These are phyloP conservation scores for Amblyteles armatorius DNA, from an alignment of 2,888 invertebrate genomes.

Conservation along the genomic window DNA sequence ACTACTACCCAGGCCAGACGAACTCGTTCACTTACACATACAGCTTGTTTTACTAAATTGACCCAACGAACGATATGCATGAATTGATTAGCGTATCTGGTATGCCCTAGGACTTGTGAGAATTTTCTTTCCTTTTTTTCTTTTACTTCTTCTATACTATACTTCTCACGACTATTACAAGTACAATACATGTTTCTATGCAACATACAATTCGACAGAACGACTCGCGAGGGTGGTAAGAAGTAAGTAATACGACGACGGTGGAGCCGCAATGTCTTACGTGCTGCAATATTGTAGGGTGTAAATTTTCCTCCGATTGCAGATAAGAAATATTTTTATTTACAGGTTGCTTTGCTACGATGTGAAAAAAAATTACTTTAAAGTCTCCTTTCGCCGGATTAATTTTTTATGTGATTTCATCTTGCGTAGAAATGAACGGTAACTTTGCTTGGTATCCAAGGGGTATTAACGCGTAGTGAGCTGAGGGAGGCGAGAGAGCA, in stretches of 20 bases:
- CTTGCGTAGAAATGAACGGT: not conserved
- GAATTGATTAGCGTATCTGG: slow-evolving; percentile 44
- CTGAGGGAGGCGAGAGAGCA: not conserved
- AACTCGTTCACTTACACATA: slow-evolving; percentile 29
- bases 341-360: not conserved
- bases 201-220: slow-evolving; percentile 11
- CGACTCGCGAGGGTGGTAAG: slow-evolving; percentile 3
- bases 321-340: not conserved
- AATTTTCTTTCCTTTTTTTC: slow-evolving; percentile 28
- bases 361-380: not conserved
- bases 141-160: slow-evolving; percentile 4
- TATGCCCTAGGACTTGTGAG: slow-evolving; percentile 19
- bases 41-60: slow-evolving; percentile 55
- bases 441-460: not conserved
- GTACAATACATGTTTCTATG: slow-evolving; percentile 25
- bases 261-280: not conserved
- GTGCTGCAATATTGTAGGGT: not conserved
- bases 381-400: not conserved
- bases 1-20: slow-evolving; percentile 39
- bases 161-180: slow-evolving; percentile 10
- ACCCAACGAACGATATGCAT: slow-evolving; percentile 44
- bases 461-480: not conserved
- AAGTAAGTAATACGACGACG: slow-evolving; percentile 51
- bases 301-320: not conserved
- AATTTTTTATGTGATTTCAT: not conserved